Base-by-base conservation (phyloP, 35 echinoderm and acorn worm species). In the Holothuria glaberrima region DNA sequence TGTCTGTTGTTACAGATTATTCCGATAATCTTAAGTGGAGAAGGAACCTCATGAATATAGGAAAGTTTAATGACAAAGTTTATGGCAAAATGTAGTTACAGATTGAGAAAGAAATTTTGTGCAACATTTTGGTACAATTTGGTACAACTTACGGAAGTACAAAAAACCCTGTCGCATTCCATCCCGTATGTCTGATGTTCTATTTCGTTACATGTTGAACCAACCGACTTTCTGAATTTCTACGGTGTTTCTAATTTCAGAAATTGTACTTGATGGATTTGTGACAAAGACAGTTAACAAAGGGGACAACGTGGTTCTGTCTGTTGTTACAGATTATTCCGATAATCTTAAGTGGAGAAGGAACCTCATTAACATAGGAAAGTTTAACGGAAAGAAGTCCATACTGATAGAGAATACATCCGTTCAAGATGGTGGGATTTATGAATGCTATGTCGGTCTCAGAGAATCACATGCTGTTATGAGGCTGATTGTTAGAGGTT, bases 401-500 rank as follows among this genome's bases (percentile, higher is more conserved):
- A 44, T 76, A 14, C 24, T 6, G 18, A 76, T 76, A 45, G 46
- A 27, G 21, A 22, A 22, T 22, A 33, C 72, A 34, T 45, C 72
- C 19, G 25, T 44, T 4, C 21, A 27, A 22, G 72, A 76, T 45
- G 6, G 34, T n/a, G 72, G 72, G 7, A 20, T 76, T 20, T 76
- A 76, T 25, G 72, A 76, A 76, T 76, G 72, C 36, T 76, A 45
- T 45, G 22, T 13, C 33, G 20, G 22, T 20, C 72, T 30, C 17
- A 76, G 46, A 14, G 17, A 45, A 21, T 16, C 72, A 45, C 72
- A 76, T 25, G 72, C 72, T 31, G 34, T 76, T 17, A 76, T 76
- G 72, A 76, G 72, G 19, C 21, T 76, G 9, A 76, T 76, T 9
- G 72, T 76, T 14, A 34, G 72, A 18, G 46, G 72, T 76, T 19